phyloP scores from a whole-genome alignment of 2,888 invertebrate species.

The Allolobophora icterica region DNA sequence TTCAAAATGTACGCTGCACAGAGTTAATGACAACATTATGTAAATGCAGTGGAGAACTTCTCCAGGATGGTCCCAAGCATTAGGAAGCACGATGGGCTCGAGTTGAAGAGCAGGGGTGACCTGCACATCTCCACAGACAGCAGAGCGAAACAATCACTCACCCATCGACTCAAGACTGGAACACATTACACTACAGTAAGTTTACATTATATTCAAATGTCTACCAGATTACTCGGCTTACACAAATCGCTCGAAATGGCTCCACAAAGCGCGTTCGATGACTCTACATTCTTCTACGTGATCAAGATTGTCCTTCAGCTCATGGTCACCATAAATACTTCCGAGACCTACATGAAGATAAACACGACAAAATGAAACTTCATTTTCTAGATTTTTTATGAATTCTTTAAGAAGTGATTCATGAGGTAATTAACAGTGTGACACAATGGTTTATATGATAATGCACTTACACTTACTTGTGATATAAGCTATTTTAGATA shows the following conservation, averaged over 20 bases:
- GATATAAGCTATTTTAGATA: background rate
- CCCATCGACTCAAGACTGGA: background rate
- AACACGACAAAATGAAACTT: background rate
- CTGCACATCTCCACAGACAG: too few relatives aligned
- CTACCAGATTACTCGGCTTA: conserved; percentile 38
- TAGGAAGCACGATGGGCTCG: too few relatives aligned
- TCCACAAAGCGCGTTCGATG: conserved; percentile 74
- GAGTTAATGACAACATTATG: too few relatives aligned
- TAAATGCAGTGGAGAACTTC: too few relatives aligned
- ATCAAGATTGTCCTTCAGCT: conserved; percentile 78
- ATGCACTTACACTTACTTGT: background rate
- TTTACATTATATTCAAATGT: background rate
- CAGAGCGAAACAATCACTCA: too few relatives aligned
- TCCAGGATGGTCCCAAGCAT: too few relatives aligned
- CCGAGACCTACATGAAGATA: conserved; percentile 74
- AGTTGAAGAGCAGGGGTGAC: too few relatives aligned
- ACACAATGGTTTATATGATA: background rate
- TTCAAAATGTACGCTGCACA: too few relatives aligned
- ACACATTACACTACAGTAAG: background rate
- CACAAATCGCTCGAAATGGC: conserved; percentile 59
- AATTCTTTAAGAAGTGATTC: background rate
- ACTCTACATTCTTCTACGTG: conserved; percentile 75
- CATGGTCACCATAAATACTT: conserved; percentile 78
- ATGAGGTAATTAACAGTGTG: background rate
- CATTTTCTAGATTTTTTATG: background rate